Conservation (phyloP, 2,888 invertebrate species). For the Camptogramma bilineatum region DNA sequence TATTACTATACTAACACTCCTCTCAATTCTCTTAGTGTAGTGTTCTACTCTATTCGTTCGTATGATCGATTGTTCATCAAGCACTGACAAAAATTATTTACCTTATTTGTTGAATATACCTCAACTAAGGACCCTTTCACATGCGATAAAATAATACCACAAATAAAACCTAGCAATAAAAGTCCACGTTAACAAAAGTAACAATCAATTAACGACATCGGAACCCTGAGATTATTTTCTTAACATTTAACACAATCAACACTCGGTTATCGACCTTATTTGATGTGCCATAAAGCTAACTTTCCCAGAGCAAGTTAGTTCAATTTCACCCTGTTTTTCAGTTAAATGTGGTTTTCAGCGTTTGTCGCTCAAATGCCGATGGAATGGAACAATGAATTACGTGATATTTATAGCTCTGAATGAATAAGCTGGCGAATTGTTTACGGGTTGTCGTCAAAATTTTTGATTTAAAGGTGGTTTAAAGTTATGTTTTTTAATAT, state of each 20-base stretch:
- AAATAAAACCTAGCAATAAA: slow-evolving; percentile 52
- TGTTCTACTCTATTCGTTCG: no score
- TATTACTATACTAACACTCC: no score
- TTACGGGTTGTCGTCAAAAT: not conserved
- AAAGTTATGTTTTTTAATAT: no score
- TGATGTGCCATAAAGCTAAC: slow-evolving; percentile 25
- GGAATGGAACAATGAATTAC: slow-evolving; percentile 23
- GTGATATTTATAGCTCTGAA: slow-evolving; percentile 19
- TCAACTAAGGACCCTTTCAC: slow-evolving; percentile 37
- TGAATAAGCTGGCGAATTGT: slow-evolving; percentile 3
- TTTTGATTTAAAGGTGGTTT: no score
- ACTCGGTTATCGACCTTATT: slow-evolving; percentile 27
- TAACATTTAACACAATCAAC: not conserved
- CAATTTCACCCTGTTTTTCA: slow-evolving; percentile 26
- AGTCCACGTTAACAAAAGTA: slow-evolving; percentile 57
- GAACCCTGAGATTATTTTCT: slow-evolving; percentile 55
- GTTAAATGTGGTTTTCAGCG: slow-evolving; percentile 17
- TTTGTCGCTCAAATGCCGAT: slow-evolving; percentile 18
- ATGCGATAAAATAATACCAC: slow-evolving; percentile 39
- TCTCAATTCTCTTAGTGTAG: no score
- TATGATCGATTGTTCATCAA: no score
- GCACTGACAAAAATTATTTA: not conserved
- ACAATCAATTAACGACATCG: slow-evolving; percentile 64
- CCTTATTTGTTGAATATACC: not conserved
- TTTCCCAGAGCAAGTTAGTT: slow-evolving; percentile 11